Conservation (phyloP, 2,797 vertebrate species). For the Phalanger gymnotis region DNA sequence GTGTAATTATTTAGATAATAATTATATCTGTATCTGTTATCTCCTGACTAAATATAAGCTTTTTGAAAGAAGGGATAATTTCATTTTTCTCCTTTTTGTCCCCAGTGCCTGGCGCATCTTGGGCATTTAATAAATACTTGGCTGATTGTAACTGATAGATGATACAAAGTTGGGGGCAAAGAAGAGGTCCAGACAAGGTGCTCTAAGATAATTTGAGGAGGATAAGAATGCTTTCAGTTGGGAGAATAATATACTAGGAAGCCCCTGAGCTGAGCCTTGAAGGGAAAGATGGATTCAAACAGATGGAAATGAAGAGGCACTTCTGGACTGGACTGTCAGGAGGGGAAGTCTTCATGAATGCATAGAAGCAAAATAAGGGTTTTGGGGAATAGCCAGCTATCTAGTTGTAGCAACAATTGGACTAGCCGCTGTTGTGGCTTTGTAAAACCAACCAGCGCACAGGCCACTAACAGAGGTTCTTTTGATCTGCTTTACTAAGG, state of each 20-base stretch:
- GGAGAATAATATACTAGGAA: neutral
- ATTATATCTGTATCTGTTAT: neutral
- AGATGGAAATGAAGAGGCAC: neutral
- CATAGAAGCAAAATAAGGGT: neutral
- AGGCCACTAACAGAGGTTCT: no score
- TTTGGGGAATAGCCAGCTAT: neutral
- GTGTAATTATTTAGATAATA: no score
- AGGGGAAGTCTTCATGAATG: neutral
- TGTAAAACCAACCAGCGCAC: no score
- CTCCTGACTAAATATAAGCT: neutral
- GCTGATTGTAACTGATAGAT: neutral
- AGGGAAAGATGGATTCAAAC: neutral
- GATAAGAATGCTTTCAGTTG: neutral
- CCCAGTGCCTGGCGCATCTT: neutral
- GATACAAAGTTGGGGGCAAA: neutral
- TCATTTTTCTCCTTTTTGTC: neutral
- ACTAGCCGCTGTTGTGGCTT: no score
- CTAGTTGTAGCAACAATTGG: no score
- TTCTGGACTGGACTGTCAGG: neutral
- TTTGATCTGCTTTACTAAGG: no score
- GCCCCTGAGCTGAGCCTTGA: neutral
- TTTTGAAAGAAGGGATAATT: neutral
- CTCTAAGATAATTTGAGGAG: neutral
- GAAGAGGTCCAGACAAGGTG: neutral
- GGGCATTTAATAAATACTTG: neutral